Evolutionary conservation across 2,113 vertebrate genomes (phyloP).

Genomic region (Rutilus rutilus): DNA sequence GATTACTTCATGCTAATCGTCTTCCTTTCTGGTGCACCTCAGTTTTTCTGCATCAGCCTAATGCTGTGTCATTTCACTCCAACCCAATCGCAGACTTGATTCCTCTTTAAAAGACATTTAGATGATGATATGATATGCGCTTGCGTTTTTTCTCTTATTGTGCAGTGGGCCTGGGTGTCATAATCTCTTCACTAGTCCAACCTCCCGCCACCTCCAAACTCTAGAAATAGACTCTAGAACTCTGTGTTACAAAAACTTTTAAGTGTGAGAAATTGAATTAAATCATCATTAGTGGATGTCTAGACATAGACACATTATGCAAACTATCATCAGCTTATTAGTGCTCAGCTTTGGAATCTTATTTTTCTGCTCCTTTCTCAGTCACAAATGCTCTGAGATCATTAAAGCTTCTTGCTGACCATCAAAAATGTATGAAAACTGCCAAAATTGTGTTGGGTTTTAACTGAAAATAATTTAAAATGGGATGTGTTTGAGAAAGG

Average conservation of each 20-base stretch:
- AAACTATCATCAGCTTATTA: not conserved
- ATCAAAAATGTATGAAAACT: not conserved
- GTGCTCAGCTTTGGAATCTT: not conserved
- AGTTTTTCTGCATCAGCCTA: slow-evolving; percentile 65
- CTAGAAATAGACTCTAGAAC: not conserved
- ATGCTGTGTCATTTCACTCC: not conserved
- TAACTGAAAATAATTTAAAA: not conserved
- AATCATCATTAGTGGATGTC: not conserved
- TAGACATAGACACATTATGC: not conserved
- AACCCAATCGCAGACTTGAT: not conserved
- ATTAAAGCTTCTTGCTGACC: not conserved
- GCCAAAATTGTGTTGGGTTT: not conserved
- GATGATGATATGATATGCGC: slow-evolving; percentile 67
- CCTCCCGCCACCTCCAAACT: slow-evolving; percentile 27
- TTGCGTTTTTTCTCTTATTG: slow-evolving; percentile 55
- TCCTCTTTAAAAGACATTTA: slow-evolving; percentile 40
- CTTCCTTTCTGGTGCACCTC: slow-evolving; percentile 24
- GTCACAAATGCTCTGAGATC: not conserved
- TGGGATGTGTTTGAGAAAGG: not conserved
- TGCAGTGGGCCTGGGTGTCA: slow-evolving; percentile 83
- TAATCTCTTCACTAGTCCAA: slow-evolving; percentile 45
- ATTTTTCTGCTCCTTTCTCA: not conserved
- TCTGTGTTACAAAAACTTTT: not conserved
- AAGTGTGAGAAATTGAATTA: not conserved
- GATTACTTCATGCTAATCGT: slow-evolving; percentile 20